Evolutionary conservation across 2,113 vertebrate species (phyloP).

Genomic region (Lepisosteus osseus): DNA sequence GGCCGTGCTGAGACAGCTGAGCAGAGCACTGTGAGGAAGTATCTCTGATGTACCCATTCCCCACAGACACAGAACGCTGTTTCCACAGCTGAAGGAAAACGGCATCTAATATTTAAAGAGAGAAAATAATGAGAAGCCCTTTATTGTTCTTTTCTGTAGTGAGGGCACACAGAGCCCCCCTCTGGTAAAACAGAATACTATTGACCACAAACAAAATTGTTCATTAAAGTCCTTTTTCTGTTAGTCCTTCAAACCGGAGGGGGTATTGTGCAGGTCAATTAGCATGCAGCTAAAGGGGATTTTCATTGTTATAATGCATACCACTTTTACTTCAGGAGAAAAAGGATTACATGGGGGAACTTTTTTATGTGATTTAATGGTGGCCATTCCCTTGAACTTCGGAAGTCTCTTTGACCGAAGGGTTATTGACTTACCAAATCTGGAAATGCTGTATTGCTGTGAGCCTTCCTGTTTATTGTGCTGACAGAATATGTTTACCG

Average conservation of each 20-base stretch:
- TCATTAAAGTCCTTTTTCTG: slow-evolving; percentile 9
- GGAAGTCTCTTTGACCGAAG: not conserved
- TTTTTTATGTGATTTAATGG: not conserved
- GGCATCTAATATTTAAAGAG: no score
- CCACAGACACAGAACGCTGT: no score
- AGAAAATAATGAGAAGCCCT: no score
- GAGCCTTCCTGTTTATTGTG: not conserved
- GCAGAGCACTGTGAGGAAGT: no score
- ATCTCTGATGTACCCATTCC: no score
- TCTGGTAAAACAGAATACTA: not conserved
- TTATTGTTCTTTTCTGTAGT: no score
- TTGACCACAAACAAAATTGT: not conserved
- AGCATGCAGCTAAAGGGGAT: slow-evolving; percentile 1
- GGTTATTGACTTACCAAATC: slow-evolving; percentile 6
- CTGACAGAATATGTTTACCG: no score
- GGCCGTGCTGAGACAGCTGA: no score
- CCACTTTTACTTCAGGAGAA: not conserved
- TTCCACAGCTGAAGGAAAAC: no score
- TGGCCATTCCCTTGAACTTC: slow-evolving; percentile 8
- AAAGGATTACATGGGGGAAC: not conserved
- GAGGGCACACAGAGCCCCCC: not conserved
- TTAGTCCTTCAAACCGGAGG: slow-evolving; percentile 9
- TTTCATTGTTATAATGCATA: not conserved
- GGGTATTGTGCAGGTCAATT: not conserved
- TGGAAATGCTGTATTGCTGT: not conserved